Conservation (phyloP, 1,140 invertebrate species). For the Dermatophagoides farinae region DNA sequence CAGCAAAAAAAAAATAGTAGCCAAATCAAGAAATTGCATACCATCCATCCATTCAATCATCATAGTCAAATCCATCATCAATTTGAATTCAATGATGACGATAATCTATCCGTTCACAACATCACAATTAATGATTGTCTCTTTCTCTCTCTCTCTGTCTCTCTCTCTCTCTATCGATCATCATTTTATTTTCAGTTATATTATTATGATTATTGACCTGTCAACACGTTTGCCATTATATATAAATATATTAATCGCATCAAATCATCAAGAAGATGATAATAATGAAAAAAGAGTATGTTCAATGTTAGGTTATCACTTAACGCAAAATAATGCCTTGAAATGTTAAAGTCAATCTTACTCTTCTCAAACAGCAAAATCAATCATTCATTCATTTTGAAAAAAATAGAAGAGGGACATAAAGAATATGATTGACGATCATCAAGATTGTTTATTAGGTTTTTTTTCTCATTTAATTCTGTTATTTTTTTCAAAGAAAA, state of each 20-base stretch:
- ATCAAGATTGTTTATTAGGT: neutral
- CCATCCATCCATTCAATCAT: neutral
- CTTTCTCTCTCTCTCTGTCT: neutral
- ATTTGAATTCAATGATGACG: neutral
- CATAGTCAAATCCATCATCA: neutral
- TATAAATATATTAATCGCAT: too few species aligned
- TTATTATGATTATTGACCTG: neutral
- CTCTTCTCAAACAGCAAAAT: too few species aligned
- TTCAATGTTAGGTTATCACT: too few species aligned
- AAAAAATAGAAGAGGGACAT: neutral
- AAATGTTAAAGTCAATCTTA: too few species aligned
- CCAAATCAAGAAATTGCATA: too few species aligned
- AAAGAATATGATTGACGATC: conserved; percentile 3
- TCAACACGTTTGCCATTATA: neutral
- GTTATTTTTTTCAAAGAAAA: too few species aligned
- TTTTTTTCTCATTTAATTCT: neutral
- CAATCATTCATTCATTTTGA: too few species aligned
- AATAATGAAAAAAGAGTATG: too few species aligned
- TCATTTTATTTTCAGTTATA: neutral
- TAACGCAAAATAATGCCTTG: too few species aligned
- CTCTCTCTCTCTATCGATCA: too few species aligned
- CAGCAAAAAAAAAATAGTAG: too few species aligned
- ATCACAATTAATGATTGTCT: neutral
- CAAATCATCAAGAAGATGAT: too few species aligned
- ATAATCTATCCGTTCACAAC: neutral